These are phyloP conservation scores for Drosophila neonasuta DNA, from an alignment of 2,888 invertebrate species.

Conservation along the genomic window DNA sequence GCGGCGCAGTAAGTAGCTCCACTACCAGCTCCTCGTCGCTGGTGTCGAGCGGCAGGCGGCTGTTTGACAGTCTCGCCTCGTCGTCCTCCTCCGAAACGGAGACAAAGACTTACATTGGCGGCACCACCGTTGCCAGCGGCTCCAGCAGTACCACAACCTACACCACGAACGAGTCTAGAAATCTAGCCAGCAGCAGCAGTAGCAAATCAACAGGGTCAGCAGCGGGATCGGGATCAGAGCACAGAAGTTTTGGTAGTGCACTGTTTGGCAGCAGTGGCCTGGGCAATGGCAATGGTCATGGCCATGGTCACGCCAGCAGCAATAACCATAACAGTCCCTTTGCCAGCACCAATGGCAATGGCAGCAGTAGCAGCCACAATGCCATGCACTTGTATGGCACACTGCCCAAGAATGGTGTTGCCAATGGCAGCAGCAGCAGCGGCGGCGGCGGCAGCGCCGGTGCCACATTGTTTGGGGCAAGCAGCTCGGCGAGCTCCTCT, in stretches of 20 bases:
- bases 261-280: slow-evolving; percentile 71
- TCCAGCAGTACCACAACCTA: slow-evolving; percentile 69
- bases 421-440: slow-evolving; percentile 54
- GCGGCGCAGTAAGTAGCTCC: slow-evolving; percentile 59
- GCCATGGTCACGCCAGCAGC: slow-evolving; percentile 56
- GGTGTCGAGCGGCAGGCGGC: slow-evolving; percentile 77
- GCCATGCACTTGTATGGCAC: slow-evolving; percentile 81
- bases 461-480: slow-evolving; percentile 53
- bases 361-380: slow-evolving; percentile 71
- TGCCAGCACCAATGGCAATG: slow-evolving; percentile 70
- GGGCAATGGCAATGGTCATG: slow-evolving; percentile 59
- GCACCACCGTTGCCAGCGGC: slow-evolving; percentile 66
- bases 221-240: slow-evolving; percentile 70
- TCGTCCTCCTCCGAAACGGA: slow-evolving; percentile 71
- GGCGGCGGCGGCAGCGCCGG: slow-evolving; percentile 43
- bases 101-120: slow-evolving; percentile 69
- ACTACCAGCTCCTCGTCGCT: slow-evolving; percentile 55
- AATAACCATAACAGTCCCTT: slow-evolving; percentile 64
- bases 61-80: slow-evolving; percentile 79
- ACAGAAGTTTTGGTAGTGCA: slow-evolving; percentile 72
- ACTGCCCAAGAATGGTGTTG: slow-evolving; percentile 78
- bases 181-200: slow-evolving; percentile 74
- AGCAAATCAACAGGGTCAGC: slow-evolving; percentile 75
- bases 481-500: slow-evolving; percentile 58
- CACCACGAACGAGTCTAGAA: slow-evolving; percentile 79